Base-by-base conservation (phyloP, 2,888 invertebrate species). In the Agrotis ipsilon region DNA sequence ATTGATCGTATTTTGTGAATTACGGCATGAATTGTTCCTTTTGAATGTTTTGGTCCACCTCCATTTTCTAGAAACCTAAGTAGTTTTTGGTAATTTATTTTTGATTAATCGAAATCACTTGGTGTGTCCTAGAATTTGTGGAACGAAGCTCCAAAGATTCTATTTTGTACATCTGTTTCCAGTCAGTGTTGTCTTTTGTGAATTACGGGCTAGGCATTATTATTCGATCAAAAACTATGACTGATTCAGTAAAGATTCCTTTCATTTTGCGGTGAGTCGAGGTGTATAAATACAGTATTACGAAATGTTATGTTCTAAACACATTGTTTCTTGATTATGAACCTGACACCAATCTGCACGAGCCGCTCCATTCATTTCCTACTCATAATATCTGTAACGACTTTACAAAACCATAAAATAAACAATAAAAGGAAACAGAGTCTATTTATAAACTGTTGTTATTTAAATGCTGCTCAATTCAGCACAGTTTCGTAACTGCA, bases 391-490 rank as follows among this genome's bases (percentile, higher is more conserved):
- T 73, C 65, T 57, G 51, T 77, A 59, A 77, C 69, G 78, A 62
- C 61, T 62, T 45, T 45, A 69, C 43, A 49, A 60, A 61, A 64
- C 64, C 78, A 78, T 73, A 54, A 78, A 74, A 74, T 74, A 80
- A 81, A 80, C 80, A 81, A 81, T 80, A 74, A 68, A 81, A 74
- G 74, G 82, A 81, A 80, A 65, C 70, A 32, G 66, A 52, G 2
- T 57, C 60, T 70, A 70, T 54, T 81, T 68, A 70, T 78, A 76
- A 76, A 39, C 58, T 68, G 61, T 79, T 68, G 72, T 65, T 79
- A 75, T 75, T 80, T 72, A 80, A 75, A 80, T 68, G 48, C 54
- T 68, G 74, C 68, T 68, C 49, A 51, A 72, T 78, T 73, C 68
- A 67, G 39, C 49, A 27, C 51, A 19, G 65, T 78, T 74, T 78